Base-by-base conservation (phyloP, 53 echinoderm and acorn worm genomes). In the Apostichopus leukothele region DNA sequence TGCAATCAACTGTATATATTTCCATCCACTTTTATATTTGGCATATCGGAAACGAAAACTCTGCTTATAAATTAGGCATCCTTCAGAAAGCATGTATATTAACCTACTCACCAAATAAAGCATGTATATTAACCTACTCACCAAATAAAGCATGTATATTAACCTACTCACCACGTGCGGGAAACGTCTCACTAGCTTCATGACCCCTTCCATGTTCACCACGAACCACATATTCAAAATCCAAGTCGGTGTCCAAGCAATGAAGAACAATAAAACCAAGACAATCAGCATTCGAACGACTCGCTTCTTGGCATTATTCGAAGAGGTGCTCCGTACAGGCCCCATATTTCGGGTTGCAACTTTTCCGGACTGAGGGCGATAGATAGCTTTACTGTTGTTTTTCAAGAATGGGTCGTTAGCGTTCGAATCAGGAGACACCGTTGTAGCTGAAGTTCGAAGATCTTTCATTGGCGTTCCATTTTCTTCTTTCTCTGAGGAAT, bases 191-290 rank as follows among this genome's bases (percentile, higher is more conserved):
- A 96, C 88, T 21, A 74, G 63, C 5, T 18, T 5, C 13, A 27
- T 50, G 13, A 92, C 95, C n/a, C 50, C 73, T 5, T 6, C 23
- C 21, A 25, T 50, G 59, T 94, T 90, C 78, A 92, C 78, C 74
- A 91, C 87, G 83, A 84, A 79, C 95, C 97, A 97, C 78, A 95
- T 94, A 81, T 94, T 94, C 53, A 90, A 76, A 76, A 92, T 88
- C 97, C 97, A 97, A n/a, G 91, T 88, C 4, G 97, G 97, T 52
- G 95, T 90, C 97, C 97, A 97, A 83, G 95, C 94, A 21, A 95
- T 87, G 76, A 95, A 97, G 91, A 95, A 97, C 52, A 97, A 84
- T 4, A 90, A 22, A 4, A 97, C 97, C 20, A 97, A 89, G 11
- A 97, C 90, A 18, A 97, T 95, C 10, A 97, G 90, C 97, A 97